Base-by-base conservation (phyloP, 2,888 invertebrate genomes). In the Drosophila heteroneura region DNA sequence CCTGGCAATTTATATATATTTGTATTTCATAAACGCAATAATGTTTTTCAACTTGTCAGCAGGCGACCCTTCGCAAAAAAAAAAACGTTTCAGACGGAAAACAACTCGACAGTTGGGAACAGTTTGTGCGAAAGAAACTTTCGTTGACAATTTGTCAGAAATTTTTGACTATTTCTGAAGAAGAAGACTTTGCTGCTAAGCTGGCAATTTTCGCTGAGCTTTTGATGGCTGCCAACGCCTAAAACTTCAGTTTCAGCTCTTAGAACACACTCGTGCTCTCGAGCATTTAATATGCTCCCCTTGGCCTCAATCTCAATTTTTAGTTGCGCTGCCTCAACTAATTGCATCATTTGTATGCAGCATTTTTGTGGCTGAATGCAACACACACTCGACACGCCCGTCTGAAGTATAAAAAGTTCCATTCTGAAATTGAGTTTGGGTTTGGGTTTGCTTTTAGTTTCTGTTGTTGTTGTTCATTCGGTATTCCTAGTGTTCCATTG, bases 331-430 rank as follows among this genome's bases (percentile, higher is more conserved):
- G 35, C 62, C 28, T 51, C 69, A 81, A 73, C 86, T 93, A 93
- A 92, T 92, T 92, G 89, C 92, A 91, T 92, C 92, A 92, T 92
- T 93, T 92, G 92, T 92, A 92, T 92, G 92, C 92, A 91, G 85
- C 89, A 89, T 85, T 87, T 47, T 81, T 83, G 83, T 82, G 76
- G 81, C 61, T 62, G 60, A 62, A 65, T 76, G 68, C 64, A 61
- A 65, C 69, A 39, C 73, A 67, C 77, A 73, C 58, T 70, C 67
- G 53, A 16, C 53, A 49, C 49, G 39, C 76, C 73, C 67, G 70
- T 69, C 68, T 68, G 49, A 62, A 56, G 78, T 64, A 74, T 76
- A 79, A 69, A 66, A 86, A 81, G 44, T 85, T 89, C 30, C 66
- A 67, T 65, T 65, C 60, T 76, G 57, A 60, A 68, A 59, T 70